Evolutionary conservation across 2,797 vertebrate species (phyloP).

Genomic region (Sebastes hopkinsi): DNA sequence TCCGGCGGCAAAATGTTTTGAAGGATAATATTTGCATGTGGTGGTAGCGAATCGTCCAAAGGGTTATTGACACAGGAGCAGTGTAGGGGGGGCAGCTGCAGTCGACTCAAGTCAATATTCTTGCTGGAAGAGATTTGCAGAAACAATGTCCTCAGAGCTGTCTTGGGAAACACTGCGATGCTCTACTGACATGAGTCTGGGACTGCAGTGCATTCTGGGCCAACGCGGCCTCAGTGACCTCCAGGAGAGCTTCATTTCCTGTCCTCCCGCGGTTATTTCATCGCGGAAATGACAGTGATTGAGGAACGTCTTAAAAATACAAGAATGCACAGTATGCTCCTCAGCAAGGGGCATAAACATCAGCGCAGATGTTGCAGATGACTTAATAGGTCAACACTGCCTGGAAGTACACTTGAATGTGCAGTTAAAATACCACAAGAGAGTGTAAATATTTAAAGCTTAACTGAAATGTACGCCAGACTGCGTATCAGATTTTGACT

Average conservation of each 20-base stretch:
- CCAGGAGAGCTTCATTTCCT: slow-evolving; percentile 44
- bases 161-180: slow-evolving; percentile 31
- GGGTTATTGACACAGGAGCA: slow-evolving; percentile 62
- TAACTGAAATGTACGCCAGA: slow-evolving; percentile 19
- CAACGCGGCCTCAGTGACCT: slow-evolving; percentile 51
- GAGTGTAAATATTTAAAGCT: slow-evolving; percentile 19
- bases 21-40: slow-evolving; percentile 72
- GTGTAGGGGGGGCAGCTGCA: slow-evolving; percentile 7
- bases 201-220: slow-evolving; percentile 46
- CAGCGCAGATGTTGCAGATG: slow-evolving; percentile 10
- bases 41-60: slow-evolving; percentile 51
- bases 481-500: background rate
- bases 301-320: background rate
- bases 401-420: slow-evolving; percentile 5
- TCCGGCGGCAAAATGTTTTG: slow-evolving; percentile 63
- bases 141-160: slow-evolving; percentile 32
- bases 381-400: background rate
- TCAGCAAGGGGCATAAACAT: slow-evolving; percentile 21
- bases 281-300: slow-evolving; percentile 35
- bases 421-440: slow-evolving; percentile 12
- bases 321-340: slow-evolving; percentile 15
- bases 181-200: slow-evolving; percentile 28
- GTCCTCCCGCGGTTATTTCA: slow-evolving; percentile 23
- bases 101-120: slow-evolving; percentile 59
- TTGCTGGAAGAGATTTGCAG: slow-evolving; percentile 57